Percentiles rank a stretch among this genome's conserved stretches.
These are phyloP conservation scores for Ctenomys sociabilis DNA, from an alignment of 2,113 vertebrate genomes.

Conservation along the genomic window DNA sequence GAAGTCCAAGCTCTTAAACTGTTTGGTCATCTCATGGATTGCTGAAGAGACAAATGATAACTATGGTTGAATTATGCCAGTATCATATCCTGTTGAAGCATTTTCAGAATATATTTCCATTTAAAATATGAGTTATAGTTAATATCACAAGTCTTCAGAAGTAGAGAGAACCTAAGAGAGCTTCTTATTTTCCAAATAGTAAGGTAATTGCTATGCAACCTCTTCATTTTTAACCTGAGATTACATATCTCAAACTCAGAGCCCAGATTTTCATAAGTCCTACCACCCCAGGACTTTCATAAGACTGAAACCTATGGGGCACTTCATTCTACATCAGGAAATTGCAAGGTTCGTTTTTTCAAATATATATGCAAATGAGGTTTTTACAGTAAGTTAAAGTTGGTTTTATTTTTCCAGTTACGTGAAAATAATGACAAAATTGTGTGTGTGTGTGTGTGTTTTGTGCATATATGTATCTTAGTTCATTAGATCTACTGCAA, in stretches of 20 bases:
- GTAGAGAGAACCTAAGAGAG: background rate
- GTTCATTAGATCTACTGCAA: background rate
- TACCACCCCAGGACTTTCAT: background rate
- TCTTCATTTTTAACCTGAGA: background rate
- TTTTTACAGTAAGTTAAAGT: background rate
- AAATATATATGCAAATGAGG: background rate
- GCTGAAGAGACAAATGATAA: background rate
- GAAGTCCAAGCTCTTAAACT: background rate
- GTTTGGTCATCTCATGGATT: background rate
- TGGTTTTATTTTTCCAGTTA: background rate
- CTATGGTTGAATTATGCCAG: background rate
- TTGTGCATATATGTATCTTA: background rate
- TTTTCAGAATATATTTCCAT: background rate
- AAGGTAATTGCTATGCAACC: background rate
- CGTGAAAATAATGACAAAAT: slow-evolving; percentile 33
- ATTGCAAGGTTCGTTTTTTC: background rate
- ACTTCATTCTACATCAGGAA: background rate
- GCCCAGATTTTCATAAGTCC: background rate
- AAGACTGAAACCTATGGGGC: background rate
- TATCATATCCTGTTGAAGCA: background rate
- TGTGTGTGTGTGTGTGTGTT: background rate
- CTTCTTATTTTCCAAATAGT: background rate
- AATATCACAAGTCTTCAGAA: slow-evolving; percentile 3
- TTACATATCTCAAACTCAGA: background rate
- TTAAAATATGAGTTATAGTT: background rate